Conservation (phyloP, 2,113 vertebrate species). For the Neomonachus schauinslandi region DNA sequence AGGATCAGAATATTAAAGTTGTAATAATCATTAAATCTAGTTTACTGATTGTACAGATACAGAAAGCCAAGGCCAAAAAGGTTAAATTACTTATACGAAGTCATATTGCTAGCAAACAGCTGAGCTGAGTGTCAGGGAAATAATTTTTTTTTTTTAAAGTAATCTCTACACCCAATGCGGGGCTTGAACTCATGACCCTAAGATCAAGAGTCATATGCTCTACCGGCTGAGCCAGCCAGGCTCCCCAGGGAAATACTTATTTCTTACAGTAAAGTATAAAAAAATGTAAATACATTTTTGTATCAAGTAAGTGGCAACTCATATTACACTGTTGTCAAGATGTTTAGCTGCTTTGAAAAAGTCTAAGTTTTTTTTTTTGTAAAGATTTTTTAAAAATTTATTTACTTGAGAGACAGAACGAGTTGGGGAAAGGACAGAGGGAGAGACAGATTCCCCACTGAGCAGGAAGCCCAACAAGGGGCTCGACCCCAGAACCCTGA, state of each 20-base stretch:
- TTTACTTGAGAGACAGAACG: neutral
- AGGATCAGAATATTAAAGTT: neutral
- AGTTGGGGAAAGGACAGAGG: neutral
- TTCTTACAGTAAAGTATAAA: conserved; percentile 41
- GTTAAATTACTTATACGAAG: conserved; percentile 3
- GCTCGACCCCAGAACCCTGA: neutral
- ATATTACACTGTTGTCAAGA: conserved; percentile 1
- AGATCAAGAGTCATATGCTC: neutral
- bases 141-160: neutral
- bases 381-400: neutral
- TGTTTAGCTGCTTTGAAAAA: conserved; percentile 52
- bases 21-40: conserved; percentile 12
- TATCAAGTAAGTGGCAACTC: neutral
- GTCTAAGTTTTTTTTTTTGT: neutral
- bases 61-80: conserved; percentile 17
- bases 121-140: conserved; percentile 1
- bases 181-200: neutral
- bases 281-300: neutral
- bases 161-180: neutral
- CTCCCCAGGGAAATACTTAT: neutral
- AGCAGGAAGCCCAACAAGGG: neutral
- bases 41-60: neutral
- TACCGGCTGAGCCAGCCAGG: neutral
- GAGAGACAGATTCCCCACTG: neutral
- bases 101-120: neutral